Conservation (phyloP, 2,113 vertebrate species). For the Falco punctatus region DNA sequence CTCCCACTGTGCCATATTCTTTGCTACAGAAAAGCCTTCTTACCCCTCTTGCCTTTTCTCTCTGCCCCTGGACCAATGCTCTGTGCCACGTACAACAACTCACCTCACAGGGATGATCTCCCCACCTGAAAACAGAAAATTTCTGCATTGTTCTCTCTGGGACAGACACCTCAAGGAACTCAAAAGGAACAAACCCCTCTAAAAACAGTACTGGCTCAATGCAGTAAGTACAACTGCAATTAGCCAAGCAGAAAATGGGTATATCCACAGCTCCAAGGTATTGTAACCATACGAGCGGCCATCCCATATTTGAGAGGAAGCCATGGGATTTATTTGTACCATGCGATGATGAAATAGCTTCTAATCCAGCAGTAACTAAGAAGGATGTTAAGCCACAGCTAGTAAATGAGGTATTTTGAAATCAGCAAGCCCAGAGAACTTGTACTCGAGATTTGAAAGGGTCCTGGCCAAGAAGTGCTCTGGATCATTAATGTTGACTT, state of each 20-base stretch:
- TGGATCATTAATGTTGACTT: constrained; percentile 62
- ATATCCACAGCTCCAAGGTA: background rate
- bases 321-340: background rate
- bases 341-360: constrained; percentile 4
- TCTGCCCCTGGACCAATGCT: background rate
- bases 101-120: background rate
- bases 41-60: background rate
- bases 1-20: background rate
- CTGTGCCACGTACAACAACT: fast-evolving
- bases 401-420: constrained; percentile 59
- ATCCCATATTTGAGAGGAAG: background rate
- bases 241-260: background rate
- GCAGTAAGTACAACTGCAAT: fast-evolving
- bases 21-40: background rate
- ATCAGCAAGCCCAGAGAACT: constrained; percentile 40
- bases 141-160: background rate
- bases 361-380: constrained; percentile 30
- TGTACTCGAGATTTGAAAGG: background rate
- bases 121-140: background rate
- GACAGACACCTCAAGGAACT: background rate
- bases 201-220: fast-evolving
- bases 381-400: constrained; percentile 36
- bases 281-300: background rate
- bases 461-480: constrained; percentile 46
- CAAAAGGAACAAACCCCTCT: background rate